Base-by-base conservation (phyloP, 2,797 vertebrate genomes). In the Cryptoprocta ferox region DNA sequence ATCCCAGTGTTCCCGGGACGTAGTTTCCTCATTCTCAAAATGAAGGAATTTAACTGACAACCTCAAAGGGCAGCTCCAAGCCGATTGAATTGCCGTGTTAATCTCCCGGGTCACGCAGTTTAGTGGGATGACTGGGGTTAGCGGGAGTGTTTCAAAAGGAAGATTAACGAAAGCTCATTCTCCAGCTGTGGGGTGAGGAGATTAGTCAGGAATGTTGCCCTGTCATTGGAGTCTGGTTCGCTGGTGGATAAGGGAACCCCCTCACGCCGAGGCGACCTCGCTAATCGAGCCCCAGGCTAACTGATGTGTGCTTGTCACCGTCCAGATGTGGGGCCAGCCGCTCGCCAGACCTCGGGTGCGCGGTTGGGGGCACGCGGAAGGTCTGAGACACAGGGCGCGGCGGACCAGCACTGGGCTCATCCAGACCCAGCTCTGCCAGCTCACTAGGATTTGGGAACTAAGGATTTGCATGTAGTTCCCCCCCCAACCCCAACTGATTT, bases 81-180 rank as follows among this genome's bases (percentile, higher is more conserved):
- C 66, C n/a, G n/a, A 65, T 2, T 19, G 88, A 76, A 66, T 45
- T 75, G 13, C 39, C 70, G 53, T 37, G 0, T 89, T 78, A 56
- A 75, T 70, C 39, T 89, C 61, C n/a, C 37, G 61, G 85, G 80
- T 53, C 66, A 0, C 56, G 53, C 30, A 50, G 13, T 63, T 88
- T 65, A 50, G 39, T 6, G 45, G 9, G 81, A 28, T 35, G 21
- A n/a, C 24, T 50, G 12, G 73, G 78, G 78, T 88, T 71, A 68
- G 65, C 80, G 24, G 3, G 21, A 42, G 56, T 30, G 13, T 75
- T 90, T 96, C 87, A 65, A 83, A 75, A 94, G 70, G 63, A 75
- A 32, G 83, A 61, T 63, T 65, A 91, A 65, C 15, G 50, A 5
- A 32, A 89, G 84, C 76, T 61, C 68, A 15, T 82, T 93, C 75